Evolutionary conservation across 2,797 vertebrate genomes (phyloP).

Genomic region (Danio jaintianensis): DNA sequence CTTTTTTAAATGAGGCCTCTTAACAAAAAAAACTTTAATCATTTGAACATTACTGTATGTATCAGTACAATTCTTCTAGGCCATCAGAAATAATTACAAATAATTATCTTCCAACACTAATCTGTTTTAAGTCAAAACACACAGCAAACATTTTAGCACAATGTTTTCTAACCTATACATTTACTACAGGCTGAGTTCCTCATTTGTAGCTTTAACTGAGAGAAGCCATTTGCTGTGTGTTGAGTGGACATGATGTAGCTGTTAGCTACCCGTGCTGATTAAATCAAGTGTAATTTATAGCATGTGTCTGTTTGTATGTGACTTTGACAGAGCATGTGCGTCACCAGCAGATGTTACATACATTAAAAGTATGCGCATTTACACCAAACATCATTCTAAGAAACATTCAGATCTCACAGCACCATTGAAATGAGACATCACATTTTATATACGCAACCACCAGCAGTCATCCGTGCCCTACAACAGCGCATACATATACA

Average conservation of each 20-base stretch:
- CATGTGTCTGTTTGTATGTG: slow-evolving; percentile 17
- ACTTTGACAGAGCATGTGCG: slow-evolving; percentile 11
- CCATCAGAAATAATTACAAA: not conserved
- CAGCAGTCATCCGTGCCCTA: slow-evolving; percentile 16
- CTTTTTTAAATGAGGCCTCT: too few relatives aligned
- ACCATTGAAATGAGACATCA: slow-evolving; percentile 42
- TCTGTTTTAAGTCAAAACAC: not conserved
- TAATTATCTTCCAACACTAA: not conserved
- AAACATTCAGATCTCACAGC: slow-evolving; percentile 22
- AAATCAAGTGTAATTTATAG: slow-evolving; percentile 43
- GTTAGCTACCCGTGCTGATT: slow-evolving; percentile 44
- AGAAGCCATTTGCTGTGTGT: slow-evolving; percentile 47
- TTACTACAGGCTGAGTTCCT: not conserved
- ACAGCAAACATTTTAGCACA: not conserved
- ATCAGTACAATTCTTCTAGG: too few relatives aligned
- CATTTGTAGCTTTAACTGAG: slow-evolving; percentile 6
- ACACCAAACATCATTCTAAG: not conserved
- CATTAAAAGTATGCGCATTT: slow-evolving; percentile 11
- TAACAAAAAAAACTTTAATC: too few relatives aligned
- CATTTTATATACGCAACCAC: slow-evolving; percentile 33
- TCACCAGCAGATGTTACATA: slow-evolving; percentile 53
- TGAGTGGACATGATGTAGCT: slow-evolving; percentile 43
- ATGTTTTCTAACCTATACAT: not conserved
- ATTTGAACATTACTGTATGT: too few relatives aligned
- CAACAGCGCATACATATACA: slow-evolving; percentile 18